A percentile compares a stretch with the other conserved stretches of the same genome.
Evolutionary conservation across 2,888 invertebrate species (phyloP).

Genomic region (Alsophila aescularia): DNA sequence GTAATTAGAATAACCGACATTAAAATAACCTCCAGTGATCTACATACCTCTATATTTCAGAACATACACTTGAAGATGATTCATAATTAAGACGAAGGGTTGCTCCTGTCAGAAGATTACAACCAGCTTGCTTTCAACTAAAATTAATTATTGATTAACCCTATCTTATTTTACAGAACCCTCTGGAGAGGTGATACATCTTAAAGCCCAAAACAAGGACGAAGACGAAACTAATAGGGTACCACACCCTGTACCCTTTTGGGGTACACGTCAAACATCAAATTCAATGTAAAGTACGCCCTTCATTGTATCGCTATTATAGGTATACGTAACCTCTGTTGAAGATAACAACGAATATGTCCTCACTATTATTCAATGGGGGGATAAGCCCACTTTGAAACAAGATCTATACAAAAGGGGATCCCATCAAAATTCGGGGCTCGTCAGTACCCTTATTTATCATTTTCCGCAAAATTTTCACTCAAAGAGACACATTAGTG

Average conservation of each 20-base stretch:
- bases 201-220: slow-evolving; percentile 25
- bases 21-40: neutral
- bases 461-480: slow-evolving; percentile 79
- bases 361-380: slow-evolving; percentile 68
- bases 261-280: slow-evolving; percentile 28
- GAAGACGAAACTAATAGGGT: slow-evolving; percentile 34
- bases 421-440: slow-evolving; percentile 77
- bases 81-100: slow-evolving; percentile 16
- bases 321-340: slow-evolving; percentile 46
- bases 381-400: slow-evolving; percentile 79
- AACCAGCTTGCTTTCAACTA: slow-evolving; percentile 21
- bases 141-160: slow-evolving; percentile 30
- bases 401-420: slow-evolving; percentile 77
- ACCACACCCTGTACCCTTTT: slow-evolving; percentile 13
- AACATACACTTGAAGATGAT: slow-evolving; percentile 5
- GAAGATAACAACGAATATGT: slow-evolving; percentile 54
- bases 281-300: slow-evolving; percentile 23
- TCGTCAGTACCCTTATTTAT: slow-evolving; percentile 74
- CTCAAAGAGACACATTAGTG: slow-evolving; percentile 64
- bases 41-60: neutral
- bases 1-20: too few species aligned
- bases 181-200: slow-evolving; percentile 32
- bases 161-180: slow-evolving; percentile 32
- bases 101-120: slow-evolving; percentile 4
- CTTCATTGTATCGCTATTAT: slow-evolving; percentile 52